Evolutionary conservation across 2,888 invertebrate genomes (phyloP).

Genomic region (Hesperia comma): DNA sequence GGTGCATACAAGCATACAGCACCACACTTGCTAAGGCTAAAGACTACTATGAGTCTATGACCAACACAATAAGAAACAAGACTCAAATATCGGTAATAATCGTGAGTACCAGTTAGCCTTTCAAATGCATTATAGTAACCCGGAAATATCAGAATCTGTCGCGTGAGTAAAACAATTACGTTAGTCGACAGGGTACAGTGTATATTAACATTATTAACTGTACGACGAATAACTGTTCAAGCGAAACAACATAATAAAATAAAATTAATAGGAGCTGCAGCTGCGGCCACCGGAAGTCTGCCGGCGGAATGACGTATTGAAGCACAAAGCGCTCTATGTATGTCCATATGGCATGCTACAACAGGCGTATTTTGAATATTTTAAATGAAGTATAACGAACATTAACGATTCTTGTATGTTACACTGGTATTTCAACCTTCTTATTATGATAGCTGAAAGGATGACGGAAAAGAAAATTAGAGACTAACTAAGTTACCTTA

Average conservation of each 20-base stretch:
- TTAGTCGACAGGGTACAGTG: neutral
- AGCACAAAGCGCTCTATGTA: neutral
- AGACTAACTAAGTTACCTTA: no score
- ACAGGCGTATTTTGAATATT: neutral
- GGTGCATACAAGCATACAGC: no score
- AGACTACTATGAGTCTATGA: no score
- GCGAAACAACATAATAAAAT: constrained; percentile 3
- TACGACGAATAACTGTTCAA: neutral
- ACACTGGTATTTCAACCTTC: no score
- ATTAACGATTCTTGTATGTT: no score
- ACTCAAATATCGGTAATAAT: no score
- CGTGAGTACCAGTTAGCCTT: no score
- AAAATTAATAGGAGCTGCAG: neutral
- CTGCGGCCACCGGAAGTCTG: neutral
- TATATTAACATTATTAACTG: neutral
- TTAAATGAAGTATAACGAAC: neutral
- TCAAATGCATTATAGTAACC: neutral
- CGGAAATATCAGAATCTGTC: neutral
- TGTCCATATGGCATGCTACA: neutral
- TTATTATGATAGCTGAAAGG: no score
- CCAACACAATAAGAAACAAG: no score
- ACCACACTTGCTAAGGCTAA: no score
- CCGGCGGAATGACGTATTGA: neutral
- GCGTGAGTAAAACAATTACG: neutral
- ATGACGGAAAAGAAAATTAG: no score